Evolutionary conservation across 2,113 vertebrate species (phyloP).

Genomic region (Carettochelys insculpta): DNA sequence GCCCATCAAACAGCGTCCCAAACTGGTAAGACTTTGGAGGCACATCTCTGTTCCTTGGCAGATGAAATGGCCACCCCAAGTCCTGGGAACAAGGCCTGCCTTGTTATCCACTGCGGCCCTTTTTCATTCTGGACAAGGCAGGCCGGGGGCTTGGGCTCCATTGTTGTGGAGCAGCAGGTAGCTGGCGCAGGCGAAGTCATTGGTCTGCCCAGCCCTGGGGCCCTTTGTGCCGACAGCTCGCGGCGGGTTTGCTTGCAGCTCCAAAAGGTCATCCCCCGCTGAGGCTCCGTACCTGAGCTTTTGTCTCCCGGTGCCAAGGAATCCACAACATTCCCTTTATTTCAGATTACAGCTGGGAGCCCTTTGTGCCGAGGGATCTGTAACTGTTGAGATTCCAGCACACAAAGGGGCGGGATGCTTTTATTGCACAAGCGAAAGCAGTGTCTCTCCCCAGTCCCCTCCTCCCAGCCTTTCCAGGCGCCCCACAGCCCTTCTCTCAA

Average conservation of each 20-base stretch:
- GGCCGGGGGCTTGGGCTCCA: slow-evolving; percentile 61
- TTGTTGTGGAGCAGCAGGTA: slow-evolving; percentile 81
- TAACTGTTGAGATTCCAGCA: slow-evolving; percentile 2
- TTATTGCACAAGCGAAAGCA: not conserved
- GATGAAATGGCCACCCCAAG: slow-evolving; percentile 74
- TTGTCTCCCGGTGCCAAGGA: slow-evolving; percentile 67
- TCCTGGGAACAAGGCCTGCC: slow-evolving; percentile 70
- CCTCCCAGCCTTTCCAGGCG: not conserved
- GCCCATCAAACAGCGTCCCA: slow-evolving; percentile 15
- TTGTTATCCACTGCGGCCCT: slow-evolving; percentile 75
- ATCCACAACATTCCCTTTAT: slow-evolving; percentile 67
- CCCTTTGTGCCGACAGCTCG: slow-evolving; percentile 57
- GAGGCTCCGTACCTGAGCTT: slow-evolving; percentile 67
- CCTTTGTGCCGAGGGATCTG: slow-evolving; percentile 28
- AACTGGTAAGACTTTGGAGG: slow-evolving; percentile 67
- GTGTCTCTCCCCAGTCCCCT: not conserved
- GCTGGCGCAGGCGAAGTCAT: slow-evolving; percentile 81
- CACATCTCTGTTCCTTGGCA: slow-evolving; percentile 80
- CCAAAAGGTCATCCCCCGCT: slow-evolving; percentile 53
- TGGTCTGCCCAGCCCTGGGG: slow-evolving; percentile 43
- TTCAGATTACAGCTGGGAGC: slow-evolving; percentile 18
- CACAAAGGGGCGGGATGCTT: not conserved
- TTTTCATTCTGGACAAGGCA: slow-evolving; percentile 66
- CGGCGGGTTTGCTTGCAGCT: slow-evolving; percentile 27
- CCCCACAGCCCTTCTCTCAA: not conserved